A percentile compares a stretch with the other conserved stretches of the same genome.
These are phyloP conservation scores for Galerucella pusilla DNA, from an alignment of 2,888 invertebrate genomes.

Conservation along the genomic window DNA sequence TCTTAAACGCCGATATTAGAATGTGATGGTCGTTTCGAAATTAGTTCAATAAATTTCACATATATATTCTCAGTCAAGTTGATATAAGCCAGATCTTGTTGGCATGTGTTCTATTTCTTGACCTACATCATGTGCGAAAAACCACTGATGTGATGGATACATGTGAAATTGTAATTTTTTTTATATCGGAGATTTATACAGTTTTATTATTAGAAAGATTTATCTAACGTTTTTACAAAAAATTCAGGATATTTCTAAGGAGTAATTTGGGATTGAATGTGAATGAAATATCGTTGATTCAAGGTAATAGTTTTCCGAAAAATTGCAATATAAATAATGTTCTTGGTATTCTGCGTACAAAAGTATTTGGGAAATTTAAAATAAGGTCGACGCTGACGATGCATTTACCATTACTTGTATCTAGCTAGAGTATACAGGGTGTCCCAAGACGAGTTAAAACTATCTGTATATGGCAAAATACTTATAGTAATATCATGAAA, in stretches of 20 bases:
- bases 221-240: not conserved
- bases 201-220: not conserved
- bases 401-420: too few relatives aligned
- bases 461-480: too few relatives aligned
- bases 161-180: constrained; percentile 7
- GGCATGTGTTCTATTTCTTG: constrained; percentile 24
- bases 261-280: not conserved
- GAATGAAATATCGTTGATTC: not conserved
- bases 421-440: too few relatives aligned
- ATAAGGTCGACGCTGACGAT: too few relatives aligned
- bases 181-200: not conserved
- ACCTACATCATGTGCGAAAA: constrained; percentile 24
- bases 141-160: constrained; percentile 9
- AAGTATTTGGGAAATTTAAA: too few relatives aligned
- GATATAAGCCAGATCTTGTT: constrained; percentile 18
- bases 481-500: too few relatives aligned
- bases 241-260: not conserved
- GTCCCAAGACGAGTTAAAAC: too few relatives aligned
- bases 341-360: too few relatives aligned
- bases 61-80: constrained; percentile 4
- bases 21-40: not conserved
- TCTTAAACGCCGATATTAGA: not conserved
- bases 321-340: too few relatives aligned
- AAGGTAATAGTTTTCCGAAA: not conserved
- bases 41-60: not conserved